Evolutionary conservation across 2,888 invertebrate genomes (phyloP).

Genomic region (Rhaphigaster nebulosa): DNA sequence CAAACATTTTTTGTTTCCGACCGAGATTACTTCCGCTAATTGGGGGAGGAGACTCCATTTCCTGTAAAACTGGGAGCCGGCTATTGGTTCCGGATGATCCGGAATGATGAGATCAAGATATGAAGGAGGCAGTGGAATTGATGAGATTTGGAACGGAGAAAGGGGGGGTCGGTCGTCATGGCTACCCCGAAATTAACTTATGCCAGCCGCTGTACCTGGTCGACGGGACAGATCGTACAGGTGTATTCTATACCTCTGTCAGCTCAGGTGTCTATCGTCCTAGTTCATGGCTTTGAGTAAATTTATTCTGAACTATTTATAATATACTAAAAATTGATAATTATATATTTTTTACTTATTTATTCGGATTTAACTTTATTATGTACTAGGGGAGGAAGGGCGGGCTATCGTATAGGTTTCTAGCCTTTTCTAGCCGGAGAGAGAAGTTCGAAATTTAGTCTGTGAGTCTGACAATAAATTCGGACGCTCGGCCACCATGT

Average conservation of each 20-base stretch:
- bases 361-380: too few species aligned
- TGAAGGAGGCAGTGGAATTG: slow-evolving; percentile 31
- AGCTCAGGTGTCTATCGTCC: neutral
- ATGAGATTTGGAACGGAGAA: slow-evolving; percentile 41
- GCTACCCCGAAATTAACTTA: neutral
- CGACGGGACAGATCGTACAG: neutral
- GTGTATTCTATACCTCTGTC: neutral
- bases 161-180: neutral
- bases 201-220: neutral
- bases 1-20: neutral
- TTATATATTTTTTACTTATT: too few species aligned
- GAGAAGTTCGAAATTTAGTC: too few species aligned
- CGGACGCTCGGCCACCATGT: too few species aligned
- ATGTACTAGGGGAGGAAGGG: too few species aligned
- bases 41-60: slow-evolving; percentile 19
- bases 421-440: too few species aligned
- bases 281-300: neutral
- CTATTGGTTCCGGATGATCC: slow-evolving; percentile 37
- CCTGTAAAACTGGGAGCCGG: neutral
- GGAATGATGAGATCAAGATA: slow-evolving; percentile 46
- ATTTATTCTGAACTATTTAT: too few species aligned
- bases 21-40: neutral
- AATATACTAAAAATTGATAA: too few species aligned
- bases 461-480: too few species aligned
- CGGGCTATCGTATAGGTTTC: too few species aligned